Percentiles rank a stretch among this genome's conserved stretches.
Conservation (phyloP, 2,888 invertebrate species). For the Xestobium rufovillosum region DNA sequence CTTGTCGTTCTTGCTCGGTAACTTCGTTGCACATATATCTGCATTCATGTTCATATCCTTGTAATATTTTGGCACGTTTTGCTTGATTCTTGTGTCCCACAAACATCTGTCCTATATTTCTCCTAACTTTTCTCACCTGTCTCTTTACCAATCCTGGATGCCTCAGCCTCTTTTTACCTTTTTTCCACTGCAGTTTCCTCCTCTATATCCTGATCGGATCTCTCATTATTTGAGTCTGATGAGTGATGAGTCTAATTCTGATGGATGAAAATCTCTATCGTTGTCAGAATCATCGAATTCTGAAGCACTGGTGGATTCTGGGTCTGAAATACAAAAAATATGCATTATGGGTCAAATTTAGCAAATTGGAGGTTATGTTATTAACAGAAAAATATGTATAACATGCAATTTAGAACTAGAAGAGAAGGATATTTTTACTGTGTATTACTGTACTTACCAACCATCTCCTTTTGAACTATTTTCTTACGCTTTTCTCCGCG, state of each 20-base stretch:
- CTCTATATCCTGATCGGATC: background rate
- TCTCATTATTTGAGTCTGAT: background rate
- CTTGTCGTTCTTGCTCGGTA: too few relatives aligned
- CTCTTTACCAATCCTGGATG: slow-evolving; percentile 3
- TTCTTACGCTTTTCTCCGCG: background rate
- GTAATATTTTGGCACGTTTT: too few relatives aligned
- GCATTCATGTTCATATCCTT: too few relatives aligned
- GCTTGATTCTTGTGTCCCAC: too few relatives aligned
- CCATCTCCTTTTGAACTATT: slow-evolving; percentile 2
- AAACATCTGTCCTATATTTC: slow-evolving; percentile 2
- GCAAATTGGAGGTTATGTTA: too few relatives aligned
- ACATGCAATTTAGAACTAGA: too few relatives aligned
- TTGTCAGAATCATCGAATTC: slow-evolving; percentile 2
- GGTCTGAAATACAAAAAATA: background rate
- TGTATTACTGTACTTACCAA: slow-evolving; percentile 6
- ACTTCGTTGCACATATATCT: too few relatives aligned
- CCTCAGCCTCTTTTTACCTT: slow-evolving; percentile 3
- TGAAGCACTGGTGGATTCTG: background rate
- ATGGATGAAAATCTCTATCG: slow-evolving; percentile 1
- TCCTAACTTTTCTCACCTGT: slow-evolving; percentile 2
- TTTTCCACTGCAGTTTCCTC: slow-evolving; percentile 1
- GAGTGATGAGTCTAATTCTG: background rate
- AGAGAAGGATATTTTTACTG: too few relatives aligned
- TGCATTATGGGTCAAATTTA: too few relatives aligned
- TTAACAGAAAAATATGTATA: too few relatives aligned